phyloP scores from a whole-genome alignment of 2,113 vertebrate genomes.

The Gallinago undulata region DNA sequence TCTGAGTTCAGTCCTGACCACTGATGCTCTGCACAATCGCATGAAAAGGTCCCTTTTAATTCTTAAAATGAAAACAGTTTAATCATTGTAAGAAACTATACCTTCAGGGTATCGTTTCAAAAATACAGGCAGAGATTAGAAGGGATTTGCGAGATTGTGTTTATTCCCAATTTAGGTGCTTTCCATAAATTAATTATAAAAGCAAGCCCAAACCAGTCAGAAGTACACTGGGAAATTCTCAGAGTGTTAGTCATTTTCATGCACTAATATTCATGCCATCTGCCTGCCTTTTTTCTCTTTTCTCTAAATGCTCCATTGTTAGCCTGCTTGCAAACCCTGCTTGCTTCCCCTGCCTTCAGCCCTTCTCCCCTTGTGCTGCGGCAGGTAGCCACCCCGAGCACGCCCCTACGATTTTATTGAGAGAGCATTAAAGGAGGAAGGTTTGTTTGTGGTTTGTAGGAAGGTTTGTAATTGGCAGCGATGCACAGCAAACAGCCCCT shows the following conservation, averaged over 20 bases:
- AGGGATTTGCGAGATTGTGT: slow-evolving; percentile 68
- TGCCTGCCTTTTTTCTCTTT: slow-evolving; percentile 33
- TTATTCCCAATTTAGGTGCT: slow-evolving; percentile 70
- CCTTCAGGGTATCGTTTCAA: slow-evolving; percentile 51
- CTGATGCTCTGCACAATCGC: not conserved
- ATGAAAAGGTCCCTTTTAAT: slow-evolving; percentile 25
- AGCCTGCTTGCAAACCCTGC: not conserved
- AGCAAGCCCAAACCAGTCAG: slow-evolving; percentile 56
- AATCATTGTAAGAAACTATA: slow-evolving; percentile 61
- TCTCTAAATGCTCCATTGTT: slow-evolving; percentile 14
- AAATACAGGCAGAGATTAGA: slow-evolving; percentile 64
- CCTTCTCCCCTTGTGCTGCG: not conserved
- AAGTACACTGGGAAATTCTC: slow-evolving; percentile 70
- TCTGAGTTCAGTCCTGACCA: not conserved
- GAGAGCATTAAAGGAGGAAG: not conserved
- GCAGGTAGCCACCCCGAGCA: not conserved
- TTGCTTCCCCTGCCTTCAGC: not conserved
- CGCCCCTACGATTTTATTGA: not conserved
- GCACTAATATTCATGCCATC: slow-evolving; percentile 70
- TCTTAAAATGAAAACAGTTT: slow-evolving; percentile 58
- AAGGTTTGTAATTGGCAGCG: not conserved
- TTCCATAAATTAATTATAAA: slow-evolving; percentile 75
- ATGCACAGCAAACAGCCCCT: not conserved
- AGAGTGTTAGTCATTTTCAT: slow-evolving; percentile 68
- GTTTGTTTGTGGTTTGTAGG: no score